Conservation (phyloP, 2,797 vertebrate species). For the Halcyon smyrnensis region DNA sequence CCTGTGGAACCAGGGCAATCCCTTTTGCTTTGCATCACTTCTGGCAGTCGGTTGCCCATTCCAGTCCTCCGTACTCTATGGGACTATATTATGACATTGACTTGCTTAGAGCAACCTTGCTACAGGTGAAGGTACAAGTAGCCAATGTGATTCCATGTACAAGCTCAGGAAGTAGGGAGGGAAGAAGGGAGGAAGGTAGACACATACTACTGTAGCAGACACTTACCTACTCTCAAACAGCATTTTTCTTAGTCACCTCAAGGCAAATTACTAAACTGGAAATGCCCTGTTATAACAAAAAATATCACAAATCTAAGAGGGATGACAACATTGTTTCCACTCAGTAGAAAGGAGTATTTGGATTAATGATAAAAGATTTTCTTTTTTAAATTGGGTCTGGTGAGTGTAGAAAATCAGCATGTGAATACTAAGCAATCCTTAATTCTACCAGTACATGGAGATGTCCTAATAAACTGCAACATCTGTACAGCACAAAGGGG, state of each 20-base stretch:
- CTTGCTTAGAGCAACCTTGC: background rate
- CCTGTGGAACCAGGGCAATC: background rate
- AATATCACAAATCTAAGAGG: background rate
- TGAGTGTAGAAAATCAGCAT: background rate
- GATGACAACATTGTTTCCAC: background rate
- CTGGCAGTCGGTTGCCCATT: background rate
- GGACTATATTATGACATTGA: background rate
- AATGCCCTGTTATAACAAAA: background rate
- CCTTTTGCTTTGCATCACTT: background rate
- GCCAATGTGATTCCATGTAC: background rate
- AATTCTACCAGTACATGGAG: background rate
- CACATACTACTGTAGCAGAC: background rate
- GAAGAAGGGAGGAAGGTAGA: background rate
- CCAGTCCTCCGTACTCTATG: background rate
- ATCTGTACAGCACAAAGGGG: background rate
- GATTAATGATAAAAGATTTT: background rate
- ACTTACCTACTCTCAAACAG: background rate
- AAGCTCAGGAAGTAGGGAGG: background rate
- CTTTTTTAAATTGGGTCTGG: background rate
- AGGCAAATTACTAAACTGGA: background rate
- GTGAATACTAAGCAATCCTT: background rate
- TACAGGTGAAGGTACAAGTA: background rate
- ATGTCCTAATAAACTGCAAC: background rate
- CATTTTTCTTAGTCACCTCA: background rate
- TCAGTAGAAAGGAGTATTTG: background rate